Evolutionary conservation across 2,113 vertebrate genomes (phyloP).

Genomic region (Pseudopodoces humilis): DNA sequence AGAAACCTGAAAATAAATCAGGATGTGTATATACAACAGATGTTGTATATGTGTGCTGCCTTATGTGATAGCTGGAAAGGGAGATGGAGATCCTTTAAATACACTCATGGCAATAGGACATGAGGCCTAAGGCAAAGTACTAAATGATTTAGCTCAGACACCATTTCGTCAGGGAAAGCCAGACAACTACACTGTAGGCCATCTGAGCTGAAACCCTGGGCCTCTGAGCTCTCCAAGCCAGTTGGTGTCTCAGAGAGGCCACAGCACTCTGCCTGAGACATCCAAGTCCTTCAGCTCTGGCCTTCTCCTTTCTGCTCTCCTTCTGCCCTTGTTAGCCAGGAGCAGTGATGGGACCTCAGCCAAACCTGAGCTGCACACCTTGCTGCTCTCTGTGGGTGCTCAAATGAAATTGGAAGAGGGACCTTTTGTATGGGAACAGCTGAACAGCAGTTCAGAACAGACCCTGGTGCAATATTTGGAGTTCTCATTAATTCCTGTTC

Average conservation of each 20-base stretch:
- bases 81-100: not conserved
- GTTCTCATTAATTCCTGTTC: not conserved
- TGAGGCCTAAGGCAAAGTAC: constrained; percentile 1
- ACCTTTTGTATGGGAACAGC: not conserved
- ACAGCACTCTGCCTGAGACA: not conserved
- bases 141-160: not conserved
- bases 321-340: not conserved
- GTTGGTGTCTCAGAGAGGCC: not conserved
- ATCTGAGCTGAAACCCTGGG: not conserved
- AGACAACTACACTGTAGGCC: not conserved
- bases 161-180: not conserved
- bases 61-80: not conserved
- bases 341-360: not conserved
- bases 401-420: not conserved
- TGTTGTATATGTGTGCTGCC: not conserved
- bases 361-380: not conserved
- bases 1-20: not conserved
- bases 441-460: not conserved
- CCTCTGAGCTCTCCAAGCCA: not conserved
- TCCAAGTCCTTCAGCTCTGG: not conserved
- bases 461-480: not conserved
- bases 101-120: not conserved
- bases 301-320: not conserved
- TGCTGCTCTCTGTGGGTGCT: not conserved
- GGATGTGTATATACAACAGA: not conserved